Evolutionary conservation across 2,888 invertebrate genomes (phyloP).

Genomic region (Campopleginae sp.): DNA sequence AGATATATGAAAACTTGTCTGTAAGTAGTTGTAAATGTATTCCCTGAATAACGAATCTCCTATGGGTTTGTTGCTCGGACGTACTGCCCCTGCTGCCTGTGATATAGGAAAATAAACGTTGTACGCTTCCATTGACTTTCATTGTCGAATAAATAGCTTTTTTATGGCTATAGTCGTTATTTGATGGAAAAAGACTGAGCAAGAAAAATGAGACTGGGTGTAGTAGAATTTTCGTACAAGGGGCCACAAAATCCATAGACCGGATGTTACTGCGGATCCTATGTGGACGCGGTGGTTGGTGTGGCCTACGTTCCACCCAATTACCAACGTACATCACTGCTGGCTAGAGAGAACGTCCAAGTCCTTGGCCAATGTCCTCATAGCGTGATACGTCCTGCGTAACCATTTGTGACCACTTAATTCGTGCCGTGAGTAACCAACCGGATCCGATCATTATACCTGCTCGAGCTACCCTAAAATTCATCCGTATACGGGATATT

Average conservation of each 20-base stretch:
- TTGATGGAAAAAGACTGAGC: constrained; percentile 1
- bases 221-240: constrained; percentile 38
- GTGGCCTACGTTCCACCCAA: constrained; percentile 74
- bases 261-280: constrained; percentile 10
- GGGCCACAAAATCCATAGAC: constrained; percentile 37
- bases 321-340: constrained; percentile 71
- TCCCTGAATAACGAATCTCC: neutral
- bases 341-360: constrained; percentile 68
- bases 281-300: constrained; percentile 40
- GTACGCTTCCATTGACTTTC: neutral
- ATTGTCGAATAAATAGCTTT: neutral
- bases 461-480: constrained; percentile 69
- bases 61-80: neutral
- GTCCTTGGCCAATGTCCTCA: constrained; percentile 68
- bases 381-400: constrained; percentile 69
- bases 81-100: neutral
- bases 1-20: neutral
- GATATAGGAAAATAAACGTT: neutral
- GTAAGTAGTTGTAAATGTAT: neutral
- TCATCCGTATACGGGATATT: constrained; percentile 38
- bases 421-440: constrained; percentile 74
- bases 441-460: constrained; percentile 77
- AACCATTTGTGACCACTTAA: constrained; percentile 79
- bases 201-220: neutral
- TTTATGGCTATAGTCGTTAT: neutral